Base-by-base conservation (phyloP, 2,888 invertebrate species). In the Oegoconia quadripuncta region DNA sequence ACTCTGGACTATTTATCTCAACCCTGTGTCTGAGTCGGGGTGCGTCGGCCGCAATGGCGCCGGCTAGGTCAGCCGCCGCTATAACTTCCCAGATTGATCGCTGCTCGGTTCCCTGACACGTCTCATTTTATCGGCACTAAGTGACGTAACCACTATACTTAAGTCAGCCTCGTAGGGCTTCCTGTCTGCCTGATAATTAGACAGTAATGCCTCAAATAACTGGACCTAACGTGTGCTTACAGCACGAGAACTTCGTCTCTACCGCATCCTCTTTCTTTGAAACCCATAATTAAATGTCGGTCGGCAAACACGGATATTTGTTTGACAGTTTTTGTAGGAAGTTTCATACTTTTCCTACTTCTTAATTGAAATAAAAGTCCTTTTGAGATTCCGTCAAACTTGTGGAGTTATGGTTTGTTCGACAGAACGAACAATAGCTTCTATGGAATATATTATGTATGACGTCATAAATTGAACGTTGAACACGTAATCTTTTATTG, bases 61-160 rank as follows among this genome's bases (percentile, higher is more conserved):
- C 83, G 65, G 65, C 68, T 74, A 68, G 80, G 72, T 76, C 81
- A 75, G 79, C 74, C 81, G 62, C 52, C 60, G 69, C 74, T 72
- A 76, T 81, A 78, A 75, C 63, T 69, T 68, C 69, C 68, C 71
- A 75, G 81, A 82, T 81, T 83, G 82, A 82, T 82, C 79, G 78
- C 55, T 65, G 55, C 74, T 69, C 66, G 59, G 33, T 38, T 41
- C 28, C 35, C 31, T 28, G 33, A 31, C 31, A 35, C 25, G 29
- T 39, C 44, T 40, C 29, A 37, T 35, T 44, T 44, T 41, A 44
- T 41, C 38, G 35, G 27, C 44, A 30, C 31, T 27, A n/a, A 14
- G 34, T 37, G 41, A 34, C 41, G 42, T 33, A 25, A 23, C 27
- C 31, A 11, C 22, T 30, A 22, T 22, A 5, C 22, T 32, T 32